Evolutionary conservation across 2,113 vertebrate species (phyloP), one percentile per base, ranked within the genome.

Genomic region (Eulacestoma nigropectus): DNA sequence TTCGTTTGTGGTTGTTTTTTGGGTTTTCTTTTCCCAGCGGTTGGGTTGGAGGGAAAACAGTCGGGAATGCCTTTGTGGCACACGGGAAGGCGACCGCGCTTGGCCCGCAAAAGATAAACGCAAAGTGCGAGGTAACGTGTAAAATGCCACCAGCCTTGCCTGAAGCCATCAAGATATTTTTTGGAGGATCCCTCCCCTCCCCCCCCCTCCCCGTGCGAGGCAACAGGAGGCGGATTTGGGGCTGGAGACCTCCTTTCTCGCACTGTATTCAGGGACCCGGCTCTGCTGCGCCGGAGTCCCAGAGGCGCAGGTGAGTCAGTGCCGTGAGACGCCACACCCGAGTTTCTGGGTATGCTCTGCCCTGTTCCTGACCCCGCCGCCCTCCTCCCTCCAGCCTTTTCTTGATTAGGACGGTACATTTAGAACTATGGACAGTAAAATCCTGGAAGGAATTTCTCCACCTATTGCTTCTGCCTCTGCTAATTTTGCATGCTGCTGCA

Each of bases 61-160:
- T 4, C 2, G 9, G 25, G n/a, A 9, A 18, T 9, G 50, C 33
- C 19, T 10, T 2, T 6, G 1, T 21, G 67, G 8, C 39, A 27
- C 2, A 1, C 41, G 0, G 37, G 49, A 62, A 27, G 30, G 75
- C 8, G 86, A 33, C 56, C 49, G 76, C 62, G 0, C 49, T 76
- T 67, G 15, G 69, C 50, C 12, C 32, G 2, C n/a, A 10, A 20
- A 37, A 11, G 16, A 16, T 13, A 13, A 33, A 33, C 3, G 11
- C 9, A 1, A 62, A 39, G 93, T 27, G 62, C 29, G 6, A 22
- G 5, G 57, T 21, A 30, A 11, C 3, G 2, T 15, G 79, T 42
- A 6, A 79, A 72, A 52, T 1, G 30, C 32, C 72, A 13, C 32
- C 37, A 83, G 70, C 49, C 33, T 27, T 13, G 27, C 70, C 4